phyloP scores from a whole-genome alignment of 2,113 vertebrate species.

The Saccopteryx bilineata region DNA sequence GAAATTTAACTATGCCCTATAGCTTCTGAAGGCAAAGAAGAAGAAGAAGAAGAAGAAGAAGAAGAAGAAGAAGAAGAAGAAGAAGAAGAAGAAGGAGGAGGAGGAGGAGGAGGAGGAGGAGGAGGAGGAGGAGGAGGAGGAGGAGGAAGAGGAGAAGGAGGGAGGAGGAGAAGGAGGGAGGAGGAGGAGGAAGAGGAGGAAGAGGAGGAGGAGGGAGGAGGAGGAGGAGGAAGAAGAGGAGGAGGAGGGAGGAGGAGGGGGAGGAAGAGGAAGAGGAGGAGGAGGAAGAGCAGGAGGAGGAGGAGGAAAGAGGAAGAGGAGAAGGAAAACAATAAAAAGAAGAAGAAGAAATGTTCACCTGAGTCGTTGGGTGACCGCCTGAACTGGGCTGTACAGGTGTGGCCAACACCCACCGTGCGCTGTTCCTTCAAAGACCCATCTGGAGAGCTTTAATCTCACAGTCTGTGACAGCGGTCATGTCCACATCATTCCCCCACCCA shows the following conservation, averaged over 20 bases:
- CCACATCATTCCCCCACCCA: rapidly evolving
- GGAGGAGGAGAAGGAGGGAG: no score
- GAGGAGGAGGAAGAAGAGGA: no score
- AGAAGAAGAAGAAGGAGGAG: not conserved
- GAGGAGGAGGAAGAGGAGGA: not conserved
- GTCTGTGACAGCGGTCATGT: rapidly evolving
- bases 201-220: no score
- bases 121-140: no score
- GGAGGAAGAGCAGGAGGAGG: no score
- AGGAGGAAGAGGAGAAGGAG: not conserved
- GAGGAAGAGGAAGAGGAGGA: no score
- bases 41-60: no score
- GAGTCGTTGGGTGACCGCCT: rapidly evolving
- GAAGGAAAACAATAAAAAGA: not conserved
- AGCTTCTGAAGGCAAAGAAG: not conserved
- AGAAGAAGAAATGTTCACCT: not conserved
- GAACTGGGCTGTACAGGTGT: rapidly evolving
- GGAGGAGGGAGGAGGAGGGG: no score
- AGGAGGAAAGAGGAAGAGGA: not conserved
- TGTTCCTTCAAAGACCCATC: not conserved
- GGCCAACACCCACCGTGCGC: not conserved
- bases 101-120: not conserved
- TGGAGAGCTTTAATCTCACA: not conserved
- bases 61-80: not conserved
- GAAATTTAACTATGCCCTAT: not conserved